A percentile compares a stretch with the other conserved stretches of the same genome.
phyloP scores from a whole-genome alignment of 2,113 vertebrate genomes.

The Poecilia latipinna region DNA sequence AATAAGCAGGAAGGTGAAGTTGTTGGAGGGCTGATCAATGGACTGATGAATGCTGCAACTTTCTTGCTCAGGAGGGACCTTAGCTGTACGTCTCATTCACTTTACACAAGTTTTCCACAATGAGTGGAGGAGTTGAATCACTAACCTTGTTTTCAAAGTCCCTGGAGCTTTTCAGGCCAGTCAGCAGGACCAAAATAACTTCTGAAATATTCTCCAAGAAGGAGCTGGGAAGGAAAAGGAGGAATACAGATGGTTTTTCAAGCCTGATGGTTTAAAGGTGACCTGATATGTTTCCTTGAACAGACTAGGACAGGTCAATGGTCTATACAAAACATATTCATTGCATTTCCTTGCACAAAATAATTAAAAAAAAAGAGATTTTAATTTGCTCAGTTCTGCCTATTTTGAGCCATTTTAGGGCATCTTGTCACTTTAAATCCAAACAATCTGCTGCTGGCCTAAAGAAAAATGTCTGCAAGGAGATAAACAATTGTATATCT shows the following conservation, averaged over 20 bases:
- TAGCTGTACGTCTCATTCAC: conserved; percentile 19
- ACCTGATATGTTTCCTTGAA: too few relatives aligned
- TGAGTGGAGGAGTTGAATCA: conserved; percentile 1
- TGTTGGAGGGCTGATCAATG: conserved; percentile 7
- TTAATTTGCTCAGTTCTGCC: too few relatives aligned
- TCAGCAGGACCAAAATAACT: conserved; percentile 27
- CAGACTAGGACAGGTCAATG: too few relatives aligned
- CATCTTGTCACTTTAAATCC: too few relatives aligned
- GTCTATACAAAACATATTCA: too few relatives aligned
- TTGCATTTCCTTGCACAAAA: too few relatives aligned
- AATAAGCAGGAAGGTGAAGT: conserved; percentile 38
- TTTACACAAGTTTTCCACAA: conserved; percentile 16
- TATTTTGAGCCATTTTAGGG: too few relatives aligned
- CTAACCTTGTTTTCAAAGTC: conserved; percentile 19
- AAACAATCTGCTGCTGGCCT: too few relatives aligned
- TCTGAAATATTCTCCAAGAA: conserved; percentile 16
- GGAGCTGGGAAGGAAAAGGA: conserved; percentile 2
- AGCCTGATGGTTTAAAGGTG: neutral
- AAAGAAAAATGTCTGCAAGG: too few relatives aligned
- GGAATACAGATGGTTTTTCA: conserved; percentile 14
- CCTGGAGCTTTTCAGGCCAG: conserved; percentile 21
- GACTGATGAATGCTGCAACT: neutral
- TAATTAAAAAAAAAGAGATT: too few relatives aligned
- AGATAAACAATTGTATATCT: too few relatives aligned
- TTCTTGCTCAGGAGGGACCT: conserved; percentile 25